phyloP scores from a whole-genome alignment of 1,140 invertebrate genomes.

The Drosophila kepulauana region DNA sequence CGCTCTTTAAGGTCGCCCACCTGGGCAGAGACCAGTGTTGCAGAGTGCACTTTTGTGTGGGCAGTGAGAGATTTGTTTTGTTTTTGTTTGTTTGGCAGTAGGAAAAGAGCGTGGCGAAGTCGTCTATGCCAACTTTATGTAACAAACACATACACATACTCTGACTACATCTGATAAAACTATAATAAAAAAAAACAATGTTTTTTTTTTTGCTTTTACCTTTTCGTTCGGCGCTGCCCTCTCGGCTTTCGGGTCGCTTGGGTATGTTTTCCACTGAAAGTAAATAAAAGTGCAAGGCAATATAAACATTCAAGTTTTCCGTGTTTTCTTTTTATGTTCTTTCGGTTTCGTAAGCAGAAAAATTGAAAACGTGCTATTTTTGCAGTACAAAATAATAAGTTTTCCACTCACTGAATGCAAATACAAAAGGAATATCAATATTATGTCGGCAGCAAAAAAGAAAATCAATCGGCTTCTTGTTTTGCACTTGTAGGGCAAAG shows the following conservation, averaged over 20 bases:
- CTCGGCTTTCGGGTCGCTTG: slow-evolving; percentile 80
- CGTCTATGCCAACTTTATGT: slow-evolving; percentile 66
- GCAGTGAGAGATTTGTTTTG: slow-evolving; percentile 10
- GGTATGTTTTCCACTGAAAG: slow-evolving; percentile 83
- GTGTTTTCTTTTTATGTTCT: slow-evolving; percentile 3
- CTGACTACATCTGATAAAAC: slow-evolving; percentile 22
- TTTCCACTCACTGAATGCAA: slow-evolving; percentile 43
- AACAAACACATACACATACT: slow-evolving; percentile 44
- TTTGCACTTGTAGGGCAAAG: slow-evolving; percentile 61
- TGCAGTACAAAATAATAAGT: slow-evolving; percentile 14
- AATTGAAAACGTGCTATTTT: slow-evolving; percentile 33
- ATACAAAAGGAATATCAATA: slow-evolving; percentile 44
- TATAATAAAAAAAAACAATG: slow-evolving; percentile 20
- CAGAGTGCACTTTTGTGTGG: slow-evolving; percentile 53
- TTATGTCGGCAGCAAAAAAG: slow-evolving; percentile 27
- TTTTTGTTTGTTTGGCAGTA: background rate
- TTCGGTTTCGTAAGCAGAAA: slow-evolving; percentile 48
- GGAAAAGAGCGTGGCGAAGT: slow-evolving; percentile 33
- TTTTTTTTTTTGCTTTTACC: slow-evolving; percentile 54
- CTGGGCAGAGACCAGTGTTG: slow-evolving; percentile 61
- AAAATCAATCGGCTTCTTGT: slow-evolving; percentile 77
- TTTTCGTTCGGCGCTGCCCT: slow-evolving; percentile 83
- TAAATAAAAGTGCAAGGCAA: slow-evolving; percentile 40
- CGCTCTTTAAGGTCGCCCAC: slow-evolving; percentile 54
- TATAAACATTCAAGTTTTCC: slow-evolving; percentile 39